phyloP scores from a whole-genome alignment of 2,113 vertebrate species.

The Struthio camelus region DNA sequence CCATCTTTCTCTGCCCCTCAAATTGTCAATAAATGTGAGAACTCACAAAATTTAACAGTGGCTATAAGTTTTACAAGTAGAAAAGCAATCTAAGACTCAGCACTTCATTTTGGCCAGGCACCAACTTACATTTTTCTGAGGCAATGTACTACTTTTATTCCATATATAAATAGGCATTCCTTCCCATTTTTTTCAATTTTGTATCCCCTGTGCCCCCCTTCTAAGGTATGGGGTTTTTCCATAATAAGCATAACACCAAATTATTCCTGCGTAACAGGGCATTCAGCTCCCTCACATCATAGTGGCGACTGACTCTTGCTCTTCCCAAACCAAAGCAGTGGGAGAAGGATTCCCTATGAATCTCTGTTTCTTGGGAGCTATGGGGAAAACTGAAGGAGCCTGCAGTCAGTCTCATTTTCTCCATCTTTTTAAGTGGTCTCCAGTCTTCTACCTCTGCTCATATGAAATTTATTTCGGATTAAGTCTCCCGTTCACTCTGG shows the following conservation, averaged over 20 bases:
- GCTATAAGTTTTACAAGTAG: background rate
- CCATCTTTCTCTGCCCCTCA: background rate
- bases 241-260: background rate
- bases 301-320: background rate
- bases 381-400: background rate
- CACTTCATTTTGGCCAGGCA: background rate
- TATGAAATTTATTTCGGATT: background rate
- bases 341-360: background rate
- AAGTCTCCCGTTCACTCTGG: background rate
- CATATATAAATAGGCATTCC: background rate
- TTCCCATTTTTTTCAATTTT: background rate
- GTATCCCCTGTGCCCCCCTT: background rate
- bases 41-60: background rate
- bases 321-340: background rate
- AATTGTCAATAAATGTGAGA: background rate
- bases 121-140: background rate
- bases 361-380: background rate
- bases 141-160: background rate
- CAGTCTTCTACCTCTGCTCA: background rate
- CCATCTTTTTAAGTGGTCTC: background rate
- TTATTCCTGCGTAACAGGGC: background rate
- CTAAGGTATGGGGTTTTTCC: background rate
- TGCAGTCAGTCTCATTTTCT: background rate
- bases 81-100: background rate
- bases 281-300: background rate